Conservation (phyloP, 2,888 invertebrate genomes). For the Xestia sexstrigata region DNA sequence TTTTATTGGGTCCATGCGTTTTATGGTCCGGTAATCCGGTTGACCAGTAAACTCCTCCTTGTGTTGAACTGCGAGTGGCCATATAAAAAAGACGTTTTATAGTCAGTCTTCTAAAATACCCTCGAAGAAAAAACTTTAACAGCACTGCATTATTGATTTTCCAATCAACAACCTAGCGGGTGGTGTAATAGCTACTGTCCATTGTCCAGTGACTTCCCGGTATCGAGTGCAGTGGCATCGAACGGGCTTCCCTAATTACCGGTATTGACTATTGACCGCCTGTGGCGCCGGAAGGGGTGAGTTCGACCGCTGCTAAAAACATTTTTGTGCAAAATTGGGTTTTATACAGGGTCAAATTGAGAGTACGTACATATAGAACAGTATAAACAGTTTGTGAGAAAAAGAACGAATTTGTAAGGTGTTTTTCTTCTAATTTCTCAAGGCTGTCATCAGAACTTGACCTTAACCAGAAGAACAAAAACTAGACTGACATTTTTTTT, state of each 20-base stretch:
- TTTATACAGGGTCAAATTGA: neutral
- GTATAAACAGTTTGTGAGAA: neutral
- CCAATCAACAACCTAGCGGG: constrained; percentile 15
- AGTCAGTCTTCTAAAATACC: neutral
- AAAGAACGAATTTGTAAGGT: neutral
- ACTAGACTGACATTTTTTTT: neutral
- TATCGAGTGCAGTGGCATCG: constrained; percentile 47
- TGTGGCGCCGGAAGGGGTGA: constrained; percentile 33
- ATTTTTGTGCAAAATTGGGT: neutral
- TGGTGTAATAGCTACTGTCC: constrained; percentile 6
- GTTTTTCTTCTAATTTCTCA: constrained; percentile 5
- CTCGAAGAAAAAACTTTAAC: neutral
- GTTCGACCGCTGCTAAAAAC: neutral
- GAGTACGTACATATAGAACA: neutral
- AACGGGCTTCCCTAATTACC: constrained; percentile 67
- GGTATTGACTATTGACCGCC: constrained; percentile 54
- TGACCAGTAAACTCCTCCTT: no score
- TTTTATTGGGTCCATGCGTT: no score
- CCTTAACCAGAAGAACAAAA: constrained; percentile 22
- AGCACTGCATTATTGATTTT: constrained; percentile 50
- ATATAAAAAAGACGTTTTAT: no score
- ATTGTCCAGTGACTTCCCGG: constrained; percentile 39
- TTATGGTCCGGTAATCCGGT: no score
- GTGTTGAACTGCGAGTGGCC: no score
- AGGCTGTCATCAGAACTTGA: constrained; percentile 2